Conservation (phyloP, 2,113 vertebrate species). For the Charadrius vociferus region DNA sequence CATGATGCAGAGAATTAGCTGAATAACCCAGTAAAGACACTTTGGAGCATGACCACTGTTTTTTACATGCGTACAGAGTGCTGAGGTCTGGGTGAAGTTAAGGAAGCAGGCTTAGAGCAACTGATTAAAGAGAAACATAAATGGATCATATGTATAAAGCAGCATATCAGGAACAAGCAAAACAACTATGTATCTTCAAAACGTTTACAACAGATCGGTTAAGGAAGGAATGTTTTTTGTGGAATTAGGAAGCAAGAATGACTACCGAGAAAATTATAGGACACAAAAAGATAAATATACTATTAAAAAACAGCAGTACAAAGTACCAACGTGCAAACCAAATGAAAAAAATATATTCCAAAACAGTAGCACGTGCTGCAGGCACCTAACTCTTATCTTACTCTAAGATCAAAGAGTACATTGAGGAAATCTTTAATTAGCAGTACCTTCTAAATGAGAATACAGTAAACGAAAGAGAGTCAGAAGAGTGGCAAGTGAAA, state of each 20-base stretch:
- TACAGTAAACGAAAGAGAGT: not conserved
- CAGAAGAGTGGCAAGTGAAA: not conserved
- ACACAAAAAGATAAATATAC: not conserved
- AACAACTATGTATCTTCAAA: not conserved
- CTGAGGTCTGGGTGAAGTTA: not conserved
- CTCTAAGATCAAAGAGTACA: not conserved
- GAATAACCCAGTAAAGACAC: not conserved
- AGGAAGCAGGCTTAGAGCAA: not conserved
- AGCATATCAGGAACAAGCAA: not conserved
- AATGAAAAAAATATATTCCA: not conserved
- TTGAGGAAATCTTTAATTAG: not conserved
- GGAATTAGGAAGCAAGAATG: not conserved
- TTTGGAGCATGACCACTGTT: not conserved
- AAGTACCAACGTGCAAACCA: not conserved
- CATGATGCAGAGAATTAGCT: not conserved
- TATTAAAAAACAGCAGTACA: not conserved
- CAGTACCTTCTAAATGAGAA: not conserved
- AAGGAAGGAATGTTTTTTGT: not conserved
- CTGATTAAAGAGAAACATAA: not conserved
- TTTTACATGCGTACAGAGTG: not conserved
- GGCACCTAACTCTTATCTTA: not conserved
- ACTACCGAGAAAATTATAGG: not conserved
- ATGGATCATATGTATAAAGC: not conserved
- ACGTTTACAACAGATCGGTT: not conserved
- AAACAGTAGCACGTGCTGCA: not conserved